Evolutionary conservation across 2,888 invertebrate species (phyloP), one percentile per base, ranked within the genome.

Genomic region (Biston betularia): DNA sequence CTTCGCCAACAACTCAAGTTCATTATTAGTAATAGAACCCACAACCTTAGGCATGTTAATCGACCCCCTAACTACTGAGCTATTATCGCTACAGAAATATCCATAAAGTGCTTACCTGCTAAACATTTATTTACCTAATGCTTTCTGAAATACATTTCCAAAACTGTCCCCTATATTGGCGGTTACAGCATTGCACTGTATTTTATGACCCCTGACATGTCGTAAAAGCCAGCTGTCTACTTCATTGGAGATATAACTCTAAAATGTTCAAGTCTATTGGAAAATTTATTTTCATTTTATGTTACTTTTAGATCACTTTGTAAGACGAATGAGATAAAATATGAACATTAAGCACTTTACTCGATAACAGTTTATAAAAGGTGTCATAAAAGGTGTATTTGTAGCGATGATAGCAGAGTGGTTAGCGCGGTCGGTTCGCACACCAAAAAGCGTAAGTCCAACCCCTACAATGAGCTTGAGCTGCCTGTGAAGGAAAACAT

Each of bases 121-220:
- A 48, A 48, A 49, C 8, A 42, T 58, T 14, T 50, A 59, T 54
- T 59, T 64, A 42, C 24, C 46, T 59, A 59, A 65, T 60, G 58
- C 33, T 45, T 46, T 44, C 65, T 61, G 52, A 53, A 59, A 59
- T 63, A 59, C 45, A 58, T 63, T 59, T 60, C 55, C 8, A 63
- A 59, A 67, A 63, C 42, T 58, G 60, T 35, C 14, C 33, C 59
- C 50, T 54, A 42, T 55, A 63, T 46, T 64, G 72, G 69, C 69
- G 46, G 66, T 76, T 70, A 73, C 65, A 70, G 63, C 70, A 68
- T 70, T 72, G 75, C 77, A 75, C 71, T 61, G 70, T 76, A 72
- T 74, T 79, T 79, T 78, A 80, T 74, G 76, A 73, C 62, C 79
- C 71, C 74, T 65, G 73, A 75, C 73, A 73, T 74, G 71, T 69